Conservation (phyloP, 2,113 vertebrate species). For the Rhinopomastus cyanomelas region DNA sequence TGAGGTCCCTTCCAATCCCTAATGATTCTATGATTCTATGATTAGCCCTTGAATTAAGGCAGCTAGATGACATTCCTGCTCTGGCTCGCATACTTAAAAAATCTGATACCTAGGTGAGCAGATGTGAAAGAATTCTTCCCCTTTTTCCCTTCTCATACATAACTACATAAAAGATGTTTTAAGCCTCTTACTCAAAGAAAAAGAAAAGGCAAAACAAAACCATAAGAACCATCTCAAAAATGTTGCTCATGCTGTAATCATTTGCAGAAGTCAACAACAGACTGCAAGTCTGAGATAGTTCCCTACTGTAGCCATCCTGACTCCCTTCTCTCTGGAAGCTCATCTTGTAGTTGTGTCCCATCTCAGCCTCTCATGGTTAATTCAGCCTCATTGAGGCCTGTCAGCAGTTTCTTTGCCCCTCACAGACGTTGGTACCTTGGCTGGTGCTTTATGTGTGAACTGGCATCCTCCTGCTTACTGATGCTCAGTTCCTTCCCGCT, state of each 20-base stretch:
- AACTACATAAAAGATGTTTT: not conserved
- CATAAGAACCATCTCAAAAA: not conserved
- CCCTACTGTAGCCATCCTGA: not conserved
- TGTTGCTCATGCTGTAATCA: not conserved
- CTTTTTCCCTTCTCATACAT: not conserved
- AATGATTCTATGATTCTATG: too few species aligned
- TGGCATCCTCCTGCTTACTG: not conserved
- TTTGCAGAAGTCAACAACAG: not conserved
- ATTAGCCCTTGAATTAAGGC: not conserved
- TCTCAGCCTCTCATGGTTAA: not conserved
- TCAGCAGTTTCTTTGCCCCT: conserved; percentile 1
- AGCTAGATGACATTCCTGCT: not conserved
- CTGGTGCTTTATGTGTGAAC: not conserved
- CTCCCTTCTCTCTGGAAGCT: not conserved
- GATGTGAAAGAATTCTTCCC: not conserved
- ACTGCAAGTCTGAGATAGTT: not conserved
- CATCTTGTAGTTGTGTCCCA: not conserved
- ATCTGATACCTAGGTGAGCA: not conserved
- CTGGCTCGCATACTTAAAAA: not conserved
- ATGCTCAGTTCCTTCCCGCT: conserved; percentile 41
- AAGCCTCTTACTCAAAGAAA: not conserved
- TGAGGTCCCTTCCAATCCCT: too few species aligned
- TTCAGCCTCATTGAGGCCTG: not conserved
- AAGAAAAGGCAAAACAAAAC: rapidly evolving
- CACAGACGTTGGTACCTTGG: not conserved